Evolutionary conservation across 2,797 vertebrate genomes (phyloP), one percentile per base, ranked within the genome.

Genomic region (Pteronotus mesoamericanus): DNA sequence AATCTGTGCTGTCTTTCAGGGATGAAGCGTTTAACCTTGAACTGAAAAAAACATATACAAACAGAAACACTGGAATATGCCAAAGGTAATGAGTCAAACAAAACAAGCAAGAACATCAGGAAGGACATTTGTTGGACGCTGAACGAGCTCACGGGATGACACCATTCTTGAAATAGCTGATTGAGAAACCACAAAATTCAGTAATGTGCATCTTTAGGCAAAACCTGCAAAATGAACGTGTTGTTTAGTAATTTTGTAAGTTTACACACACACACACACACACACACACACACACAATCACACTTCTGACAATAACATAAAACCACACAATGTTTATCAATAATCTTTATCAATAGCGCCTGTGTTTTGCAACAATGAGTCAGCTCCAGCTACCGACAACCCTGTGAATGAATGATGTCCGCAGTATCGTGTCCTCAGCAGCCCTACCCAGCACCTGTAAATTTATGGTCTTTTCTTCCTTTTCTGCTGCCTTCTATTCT

Each of bases 21-120:
- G 61, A 85, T 82, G 44, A 89, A 61, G 75, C 69, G n/a, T 53
- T 80, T 85, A 94, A 94, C 37, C 42, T 59, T 93, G 78, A 91
- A 42, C 19, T 74, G 57, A 82, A 88, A 94, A 88, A 94, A 57
- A 66, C 34, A 94, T 37, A 85, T 48, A 51, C n/a, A 82, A 72
- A 88, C n/a, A 79, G 53, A 71, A 51, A 78, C 21, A 74, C 8
- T 72, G 46, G 39, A 61, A 74, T 51, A 80, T 0, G 1, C 14
- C n/a, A 71, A 34, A 71, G 55, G 34, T 39, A 87, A 34, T 14
- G 16, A 93, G 61, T 64, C 37, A 91, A 75, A 88, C 37, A 80
- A 85, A 93, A n/a, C 37, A 75, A 90, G 44, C 19, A 42, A 51
- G 57, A 78, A 88, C 37, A 19, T 74, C 39, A 46, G 3, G 32